phyloP scores from a whole-genome alignment of 1,140 invertebrate species.

The Drosophila suzukii region DNA sequence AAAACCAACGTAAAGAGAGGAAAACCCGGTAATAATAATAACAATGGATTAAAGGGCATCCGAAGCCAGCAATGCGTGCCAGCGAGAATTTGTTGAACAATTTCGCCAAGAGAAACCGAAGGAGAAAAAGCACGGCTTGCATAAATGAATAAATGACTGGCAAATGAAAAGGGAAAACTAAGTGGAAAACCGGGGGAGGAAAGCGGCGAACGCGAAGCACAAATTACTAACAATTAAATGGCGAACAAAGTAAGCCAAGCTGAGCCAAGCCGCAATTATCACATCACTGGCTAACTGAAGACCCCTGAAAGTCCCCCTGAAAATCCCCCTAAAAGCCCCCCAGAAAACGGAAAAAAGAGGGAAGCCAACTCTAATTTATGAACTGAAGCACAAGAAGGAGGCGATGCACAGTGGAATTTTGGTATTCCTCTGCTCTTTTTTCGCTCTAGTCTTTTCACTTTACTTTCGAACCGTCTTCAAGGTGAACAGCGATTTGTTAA shows the following conservation, averaged over 20 bases:
- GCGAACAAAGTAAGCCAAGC: constrained; percentile 81
- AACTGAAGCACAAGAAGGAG: constrained; percentile 52
- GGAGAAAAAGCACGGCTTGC: constrained; percentile 39
- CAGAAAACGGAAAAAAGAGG: constrained; percentile 8
- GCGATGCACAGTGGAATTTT: constrained; percentile 35
- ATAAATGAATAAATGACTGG: constrained; percentile 52
- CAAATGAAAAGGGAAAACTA: constrained; percentile 79
- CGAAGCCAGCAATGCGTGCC: constrained; percentile 76
- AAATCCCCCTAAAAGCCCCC: background rate
- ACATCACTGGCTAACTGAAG: constrained; percentile 66
- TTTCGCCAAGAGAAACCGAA: constrained; percentile 65
- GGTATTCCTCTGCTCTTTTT: constrained; percentile 36
- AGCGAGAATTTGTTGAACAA: constrained; percentile 81
- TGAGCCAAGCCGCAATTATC: constrained; percentile 74
- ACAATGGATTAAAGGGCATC: constrained; percentile 62
- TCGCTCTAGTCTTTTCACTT: constrained; percentile 59
- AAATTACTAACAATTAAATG: constrained; percentile 83
- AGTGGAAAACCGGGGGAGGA: constrained; percentile 18
- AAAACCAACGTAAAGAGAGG: constrained; percentile 1
- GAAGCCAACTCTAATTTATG: constrained; percentile 75
- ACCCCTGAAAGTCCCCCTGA: constrained; percentile 4
- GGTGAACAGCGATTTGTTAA: constrained; percentile 68
- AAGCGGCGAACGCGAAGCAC: constrained; percentile 38
- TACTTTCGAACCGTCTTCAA: constrained; percentile 53
- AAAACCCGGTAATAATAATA: constrained; percentile 27